Base-by-base conservation (phyloP, 2,888 invertebrate genomes). In the Drosophila neotestacea region DNA sequence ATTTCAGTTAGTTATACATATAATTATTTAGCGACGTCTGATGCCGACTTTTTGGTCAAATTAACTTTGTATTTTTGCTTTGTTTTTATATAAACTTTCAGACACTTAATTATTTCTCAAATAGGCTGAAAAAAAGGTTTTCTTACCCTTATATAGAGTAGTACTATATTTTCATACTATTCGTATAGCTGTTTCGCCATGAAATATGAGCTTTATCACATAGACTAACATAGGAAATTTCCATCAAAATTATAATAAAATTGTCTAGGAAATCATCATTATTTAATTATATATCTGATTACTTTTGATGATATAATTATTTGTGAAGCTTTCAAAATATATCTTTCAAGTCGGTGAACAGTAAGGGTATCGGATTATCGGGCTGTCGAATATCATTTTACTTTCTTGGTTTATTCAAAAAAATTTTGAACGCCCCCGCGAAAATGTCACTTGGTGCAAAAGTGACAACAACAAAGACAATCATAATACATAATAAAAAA, bases 371-470 rank as follows among this genome's bases (percentile, higher is more conserved):
- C 4, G 1, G 6, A 4, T 6, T 4, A 11, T 28, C 44, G 34
- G 2, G 6, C 0, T 22, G 9, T 27, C 9, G 5, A 9, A 13
- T 6, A 11, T 42, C 16, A 4, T 10, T 52, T 52, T 28, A 38
- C 11, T 42, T 54, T 46, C 44, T 16, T 55, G 44, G 9, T 48
- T 38, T 36, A 32, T 47, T 38, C 42, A 11, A 27, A 60, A 55
- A 42, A 42, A 42, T 66, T 44, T 59, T 67, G 1, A 62, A 67
- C 74, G 68, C 74, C 74, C 56, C 66, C 79, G 22, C 58, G 41
- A 67, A 74, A 74, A 67, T 78, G 79, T 74, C 73, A 65, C 39
- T 77, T 56, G 46, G 9, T 44, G 42, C 52, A 48, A 78, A 65
- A 73, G 54, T 59, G 55, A 55, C 71, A 71, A 36, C 69, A 69